Evolutionary conservation across 1,140 invertebrate genomes (phyloP).

Genomic region (Pygmarrhopalites habei): DNA sequence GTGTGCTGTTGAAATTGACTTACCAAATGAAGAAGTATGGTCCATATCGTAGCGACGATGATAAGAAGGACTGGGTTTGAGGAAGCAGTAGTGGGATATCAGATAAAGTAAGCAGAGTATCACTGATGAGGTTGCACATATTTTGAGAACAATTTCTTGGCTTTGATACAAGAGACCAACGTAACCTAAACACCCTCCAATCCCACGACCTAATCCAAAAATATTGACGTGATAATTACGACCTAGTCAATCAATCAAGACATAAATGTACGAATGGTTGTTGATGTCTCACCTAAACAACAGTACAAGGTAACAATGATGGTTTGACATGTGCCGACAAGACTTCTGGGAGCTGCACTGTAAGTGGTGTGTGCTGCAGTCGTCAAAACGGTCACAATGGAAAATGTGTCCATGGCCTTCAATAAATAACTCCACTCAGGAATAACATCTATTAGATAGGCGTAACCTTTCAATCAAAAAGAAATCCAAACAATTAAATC

Average conservation of each 20-base stretch:
- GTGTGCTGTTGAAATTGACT: not conserved
- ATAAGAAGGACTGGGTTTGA: conserved; percentile 34
- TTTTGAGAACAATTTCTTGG: conserved; percentile 36
- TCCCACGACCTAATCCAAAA: conserved; percentile 35
- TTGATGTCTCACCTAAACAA: conserved; percentile 32
- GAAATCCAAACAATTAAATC: no score
- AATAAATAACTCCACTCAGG: conserved; percentile 32
- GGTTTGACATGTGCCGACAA: conserved; percentile 37
- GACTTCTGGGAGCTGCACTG: conserved; percentile 28
- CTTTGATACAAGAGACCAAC: conserved; percentile 19
- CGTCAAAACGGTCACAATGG: conserved; percentile 32
- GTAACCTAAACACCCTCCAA: conserved; percentile 30
- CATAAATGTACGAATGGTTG: no score
- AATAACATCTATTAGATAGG: conserved; percentile 27
- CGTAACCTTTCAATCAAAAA: no score
- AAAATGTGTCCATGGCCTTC: conserved; percentile 38
- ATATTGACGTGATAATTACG: not conserved
- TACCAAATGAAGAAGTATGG: conserved; percentile 5
- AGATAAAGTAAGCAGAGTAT: conserved; percentile 30
- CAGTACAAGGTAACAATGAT: conserved; percentile 37
- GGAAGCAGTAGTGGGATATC: conserved; percentile 32
- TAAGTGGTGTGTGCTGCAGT: conserved; percentile 36
- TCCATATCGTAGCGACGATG: conserved; percentile 26
- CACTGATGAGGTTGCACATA: conserved; percentile 11
- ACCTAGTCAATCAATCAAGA: not conserved